These are phyloP conservation scores for Acanthosepion esculentum DNA, from an alignment of 2,888 invertebrate genomes.

Conservation along the genomic window DNA sequence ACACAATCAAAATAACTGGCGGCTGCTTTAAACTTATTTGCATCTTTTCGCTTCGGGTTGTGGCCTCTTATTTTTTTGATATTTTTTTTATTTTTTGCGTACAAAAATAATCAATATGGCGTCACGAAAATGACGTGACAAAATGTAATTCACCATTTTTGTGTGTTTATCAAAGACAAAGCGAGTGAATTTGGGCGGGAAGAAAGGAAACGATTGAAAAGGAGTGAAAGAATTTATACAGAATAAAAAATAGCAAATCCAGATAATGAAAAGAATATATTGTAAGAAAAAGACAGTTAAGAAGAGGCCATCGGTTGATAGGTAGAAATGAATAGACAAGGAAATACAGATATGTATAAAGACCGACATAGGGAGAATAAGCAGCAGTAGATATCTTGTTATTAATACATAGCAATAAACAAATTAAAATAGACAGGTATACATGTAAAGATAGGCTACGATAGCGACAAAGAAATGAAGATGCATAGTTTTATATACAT, in stretches of 20 bases:
- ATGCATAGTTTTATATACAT: no score
- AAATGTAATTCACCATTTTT: neutral
- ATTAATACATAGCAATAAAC: neutral
- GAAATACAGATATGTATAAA: no score
- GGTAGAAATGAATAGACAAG: no score
- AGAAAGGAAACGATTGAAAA: neutral
- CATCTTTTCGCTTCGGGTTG: neutral
- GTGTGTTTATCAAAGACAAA: constrained; percentile 15
- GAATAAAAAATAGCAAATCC: neutral
- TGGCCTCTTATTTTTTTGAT: neutral
- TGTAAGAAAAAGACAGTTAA: no score
- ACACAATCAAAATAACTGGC: constrained; percentile 1
- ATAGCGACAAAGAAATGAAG: no score
- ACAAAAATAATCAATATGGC: neutral
- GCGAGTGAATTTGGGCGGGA: neutral
- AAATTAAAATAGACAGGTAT: neutral
- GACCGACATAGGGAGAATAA: no score
- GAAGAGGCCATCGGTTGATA: no score
- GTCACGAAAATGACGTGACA: neutral
- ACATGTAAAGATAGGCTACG: neutral
- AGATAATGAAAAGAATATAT: neutral
- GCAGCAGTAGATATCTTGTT: no score
- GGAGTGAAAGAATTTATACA: neutral
- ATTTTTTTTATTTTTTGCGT: neutral
- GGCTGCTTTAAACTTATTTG: neutral